These are phyloP conservation scores for Aviceda subcristata DNA, from an alignment of 2,113 vertebrate genomes.

Conservation along the genomic window DNA sequence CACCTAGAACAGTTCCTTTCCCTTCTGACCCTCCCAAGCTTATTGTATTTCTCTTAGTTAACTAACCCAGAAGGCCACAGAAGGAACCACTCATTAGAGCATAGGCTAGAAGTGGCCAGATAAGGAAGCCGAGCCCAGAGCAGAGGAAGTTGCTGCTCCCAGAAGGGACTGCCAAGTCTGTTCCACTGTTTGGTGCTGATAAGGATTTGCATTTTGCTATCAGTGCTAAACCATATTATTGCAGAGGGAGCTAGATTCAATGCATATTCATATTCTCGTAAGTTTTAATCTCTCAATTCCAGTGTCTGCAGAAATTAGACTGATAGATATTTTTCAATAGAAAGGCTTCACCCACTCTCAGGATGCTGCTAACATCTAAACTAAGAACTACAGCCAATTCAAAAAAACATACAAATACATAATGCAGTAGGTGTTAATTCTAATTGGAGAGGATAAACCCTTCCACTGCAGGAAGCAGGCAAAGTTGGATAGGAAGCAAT, in stretches of 20 bases:
- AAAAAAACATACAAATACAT: not conserved
- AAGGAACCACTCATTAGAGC: not conserved
- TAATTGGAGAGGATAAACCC: not conserved
- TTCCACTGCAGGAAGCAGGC: not conserved
- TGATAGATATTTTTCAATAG: not conserved
- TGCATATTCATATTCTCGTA: too few species aligned
- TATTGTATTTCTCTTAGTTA: not conserved
- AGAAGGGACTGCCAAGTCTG: not conserved
- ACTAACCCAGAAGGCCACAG: not conserved
- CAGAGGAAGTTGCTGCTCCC: not conserved
- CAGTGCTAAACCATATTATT: not conserved
- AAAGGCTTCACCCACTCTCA: not conserved
- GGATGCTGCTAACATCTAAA: not conserved
- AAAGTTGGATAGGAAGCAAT: not conserved
- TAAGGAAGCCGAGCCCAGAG: not conserved
- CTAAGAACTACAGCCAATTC: not conserved
- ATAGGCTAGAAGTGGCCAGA: not conserved
- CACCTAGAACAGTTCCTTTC: not conserved
- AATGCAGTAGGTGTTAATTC: not conserved
- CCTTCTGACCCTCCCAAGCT: not conserved
- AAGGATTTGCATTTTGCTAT: not conserved
- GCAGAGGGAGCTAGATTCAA: not conserved
- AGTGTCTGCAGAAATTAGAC: not conserved
- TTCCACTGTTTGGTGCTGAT: not conserved
- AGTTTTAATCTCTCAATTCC: not conserved